These are phyloP conservation scores for Clytia hemisphaerica DNA, from an alignment of 30 jellyfish, hydroid and myxozoan genomes.

Conservation along the genomic window DNA sequence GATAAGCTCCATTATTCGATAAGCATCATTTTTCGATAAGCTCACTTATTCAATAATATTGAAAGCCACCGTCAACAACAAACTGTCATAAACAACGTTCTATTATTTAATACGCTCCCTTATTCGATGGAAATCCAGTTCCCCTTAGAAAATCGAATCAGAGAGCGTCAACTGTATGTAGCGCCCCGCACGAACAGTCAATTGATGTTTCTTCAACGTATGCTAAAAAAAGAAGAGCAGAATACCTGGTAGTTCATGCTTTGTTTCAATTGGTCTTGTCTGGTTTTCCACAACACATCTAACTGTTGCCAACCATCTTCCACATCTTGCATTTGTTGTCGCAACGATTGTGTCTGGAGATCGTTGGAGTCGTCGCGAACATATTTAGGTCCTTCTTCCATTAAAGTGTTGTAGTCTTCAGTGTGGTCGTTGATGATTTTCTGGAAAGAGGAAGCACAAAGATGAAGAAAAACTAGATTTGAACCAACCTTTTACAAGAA, in stretches of 20 bases:
- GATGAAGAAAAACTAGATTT: neutral
- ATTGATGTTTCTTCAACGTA: no score
- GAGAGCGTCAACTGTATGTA: no score
- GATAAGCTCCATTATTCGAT: no score
- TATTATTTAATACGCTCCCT: no score
- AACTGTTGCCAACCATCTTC: slow-evolving; percentile 76
- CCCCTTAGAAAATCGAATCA: neutral
- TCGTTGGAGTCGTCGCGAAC: slow-evolving; percentile 80
- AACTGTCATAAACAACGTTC: no score
- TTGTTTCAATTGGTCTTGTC: slow-evolving; percentile 69
- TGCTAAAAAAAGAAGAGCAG: neutral
- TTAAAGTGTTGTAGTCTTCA: slow-evolving; percentile 62
- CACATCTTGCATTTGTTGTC: slow-evolving; percentile 86
- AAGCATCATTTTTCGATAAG: no score
- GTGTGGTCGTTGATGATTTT: slow-evolving; percentile 66
- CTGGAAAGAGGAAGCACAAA: slow-evolving; percentile 27
- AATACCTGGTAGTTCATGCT: slow-evolving; percentile 82
- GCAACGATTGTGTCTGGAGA: slow-evolving; percentile 90
- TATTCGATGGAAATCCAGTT: no score
- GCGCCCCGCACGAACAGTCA: no score
- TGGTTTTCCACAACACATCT: slow-evolving; percentile 59
- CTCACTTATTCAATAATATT: no score
- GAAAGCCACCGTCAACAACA: no score
- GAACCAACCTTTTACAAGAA: no score
- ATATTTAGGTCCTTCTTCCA: slow-evolving; percentile 93